Conservation (phyloP, 2,888 invertebrate species). For the Synanthedon formicaeformis region DNA sequence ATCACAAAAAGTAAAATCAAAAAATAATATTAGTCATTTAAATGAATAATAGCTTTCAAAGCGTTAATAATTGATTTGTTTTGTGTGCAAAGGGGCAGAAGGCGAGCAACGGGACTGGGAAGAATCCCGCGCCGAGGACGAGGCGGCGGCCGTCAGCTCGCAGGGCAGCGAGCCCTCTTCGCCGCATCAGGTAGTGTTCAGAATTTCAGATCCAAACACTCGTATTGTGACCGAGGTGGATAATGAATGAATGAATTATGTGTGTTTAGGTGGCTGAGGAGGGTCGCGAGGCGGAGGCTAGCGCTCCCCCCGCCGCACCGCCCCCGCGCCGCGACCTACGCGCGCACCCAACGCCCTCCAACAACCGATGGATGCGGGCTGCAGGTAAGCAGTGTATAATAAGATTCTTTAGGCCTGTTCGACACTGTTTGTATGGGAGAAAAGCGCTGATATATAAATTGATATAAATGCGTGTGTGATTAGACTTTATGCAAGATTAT, state of each 20-base stretch:
- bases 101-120: conserved; percentile 53
- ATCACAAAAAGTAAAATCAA: no score
- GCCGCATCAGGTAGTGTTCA: conserved; percentile 46
- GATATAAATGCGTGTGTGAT: no score
- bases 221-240: conserved; percentile 10
- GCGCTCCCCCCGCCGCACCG: conserved; percentile 38
- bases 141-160: conserved; percentile 63
- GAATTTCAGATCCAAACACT: not conserved
- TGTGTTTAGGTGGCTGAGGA: conserved; percentile 71
- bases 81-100: conserved; percentile 27
- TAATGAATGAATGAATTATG: not conserved
- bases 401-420: not conserved
- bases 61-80: no score
- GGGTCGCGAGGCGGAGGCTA: conserved; percentile 85
- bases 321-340: conserved; percentile 29
- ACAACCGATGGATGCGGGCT: conserved; percentile 60
- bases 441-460: not conserved
- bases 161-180: conserved; percentile 63
- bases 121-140: conserved; percentile 53
- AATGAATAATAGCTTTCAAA: no score
- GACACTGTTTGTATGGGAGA: no score
- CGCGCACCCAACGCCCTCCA: conserved; percentile 53
- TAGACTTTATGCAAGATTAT: no score
- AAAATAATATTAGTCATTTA: no score
- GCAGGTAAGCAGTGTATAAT: conserved; percentile 33